Base-by-base conservation (phyloP, 2,888 invertebrate genomes). In the Lacanobia oleracea region DNA sequence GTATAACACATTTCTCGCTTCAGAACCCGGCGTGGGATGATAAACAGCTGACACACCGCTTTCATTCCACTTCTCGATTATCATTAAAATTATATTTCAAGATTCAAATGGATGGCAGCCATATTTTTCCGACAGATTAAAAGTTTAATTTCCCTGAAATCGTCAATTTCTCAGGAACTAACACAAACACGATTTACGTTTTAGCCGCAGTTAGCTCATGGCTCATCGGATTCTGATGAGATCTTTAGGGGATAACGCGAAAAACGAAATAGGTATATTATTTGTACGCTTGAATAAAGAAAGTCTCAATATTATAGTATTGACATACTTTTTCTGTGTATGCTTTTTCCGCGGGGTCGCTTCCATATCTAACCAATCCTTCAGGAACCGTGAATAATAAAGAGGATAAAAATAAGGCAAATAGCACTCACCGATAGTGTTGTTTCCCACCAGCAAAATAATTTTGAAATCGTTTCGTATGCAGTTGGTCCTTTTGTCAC, bases 11-110 rank as follows among this genome's bases (percentile, higher is more conserved):
- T 82, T 83, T 74, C 74, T 68, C 80, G 83, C 79, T 71, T 65
- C 75, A 85, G 59, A 75, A 70, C 74, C 23, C 68, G 43, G 77
- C 85, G 83, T 83, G 83, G 83, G 83, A 83, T 65, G 71, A 85
- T 40, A 59, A 57, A 64, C 81, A 82, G 79, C 83, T 81, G 83
- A 74, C 80, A 82, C 45, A 18, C 14, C 59, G 67, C 56, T 82
- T 70, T 70, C 74, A 79, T 73, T 67, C 54, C 79, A 69, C 51
- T 82, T 83, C 65, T 48, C 66, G 65, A 68, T 79, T 37, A 71
- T 54, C 27, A 61, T 82, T 68, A 67, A 77, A 68, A 68, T 68
- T 59, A 40, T 59, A 78, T 72, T 57, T 72, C 27, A 45, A 51
- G 9, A 62, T 78, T 21, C n/a, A 70, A 64, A 60, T 59, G 18